Evolutionary conservation across 1,140 invertebrate species (phyloP).

Genomic region (Nasonia longicornis): DNA sequence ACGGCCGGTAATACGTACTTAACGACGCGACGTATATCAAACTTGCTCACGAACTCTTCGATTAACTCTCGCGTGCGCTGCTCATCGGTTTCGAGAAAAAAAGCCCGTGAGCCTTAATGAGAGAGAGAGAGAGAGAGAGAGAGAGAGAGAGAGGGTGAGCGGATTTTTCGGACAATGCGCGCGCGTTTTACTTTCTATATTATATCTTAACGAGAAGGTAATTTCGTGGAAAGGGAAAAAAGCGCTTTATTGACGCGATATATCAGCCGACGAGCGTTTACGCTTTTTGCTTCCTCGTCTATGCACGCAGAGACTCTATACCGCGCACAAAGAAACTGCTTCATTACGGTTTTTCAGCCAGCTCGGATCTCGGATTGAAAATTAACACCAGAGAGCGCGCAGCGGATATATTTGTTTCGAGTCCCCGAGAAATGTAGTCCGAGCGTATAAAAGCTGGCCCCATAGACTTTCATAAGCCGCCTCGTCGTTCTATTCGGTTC

Average conservation of each 20-base stretch:
- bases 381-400: background rate
- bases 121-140: background rate
- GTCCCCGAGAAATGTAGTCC: background rate
- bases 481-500: background rate
- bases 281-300: background rate
- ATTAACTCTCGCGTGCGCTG: background rate
- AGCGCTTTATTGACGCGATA: background rate
- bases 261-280: background rate
- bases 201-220: constrained; percentile 24
- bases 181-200: constrained; percentile 9
- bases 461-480: constrained; percentile 5
- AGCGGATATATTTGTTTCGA: background rate
- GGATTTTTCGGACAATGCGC: background rate
- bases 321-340: background rate
- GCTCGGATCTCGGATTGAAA: background rate
- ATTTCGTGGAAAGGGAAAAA: background rate
- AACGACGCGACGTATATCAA: constrained; percentile 14
- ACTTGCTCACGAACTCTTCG: constrained; percentile 13
- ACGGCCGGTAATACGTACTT: background rate
- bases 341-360: background rate
- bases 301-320: background rate
- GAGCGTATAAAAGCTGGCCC: too few relatives aligned
- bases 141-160: background rate
- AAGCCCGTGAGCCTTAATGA: background rate
- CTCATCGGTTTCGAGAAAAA: background rate